These are phyloP conservation scores for Heterotis niloticus DNA, from an alignment of 2,113 vertebrate species.

Conservation along the genomic window DNA sequence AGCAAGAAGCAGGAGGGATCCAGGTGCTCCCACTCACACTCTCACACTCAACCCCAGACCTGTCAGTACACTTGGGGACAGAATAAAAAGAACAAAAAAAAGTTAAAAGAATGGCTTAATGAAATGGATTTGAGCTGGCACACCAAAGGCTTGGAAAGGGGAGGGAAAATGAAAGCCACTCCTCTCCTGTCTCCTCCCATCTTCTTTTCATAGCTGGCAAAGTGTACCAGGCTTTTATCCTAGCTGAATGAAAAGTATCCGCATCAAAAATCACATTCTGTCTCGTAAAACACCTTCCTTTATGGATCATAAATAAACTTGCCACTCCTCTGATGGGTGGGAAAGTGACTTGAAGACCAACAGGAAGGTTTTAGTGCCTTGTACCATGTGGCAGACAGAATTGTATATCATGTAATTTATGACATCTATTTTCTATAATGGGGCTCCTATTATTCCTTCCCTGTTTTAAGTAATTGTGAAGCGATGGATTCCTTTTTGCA, in stretches of 20 bases:
- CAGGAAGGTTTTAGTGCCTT: background rate
- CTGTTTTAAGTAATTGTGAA: background rate
- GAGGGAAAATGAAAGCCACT: background rate
- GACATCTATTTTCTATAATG: background rate
- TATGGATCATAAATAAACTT: conserved; percentile 21
- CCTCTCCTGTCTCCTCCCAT: background rate
- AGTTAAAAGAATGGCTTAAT: conserved; percentile 22
- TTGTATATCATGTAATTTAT: background rate
- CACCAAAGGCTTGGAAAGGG: background rate
- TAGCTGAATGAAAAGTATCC: background rate
- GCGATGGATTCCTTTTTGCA: background rate
- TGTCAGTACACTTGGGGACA: conserved; percentile 6
- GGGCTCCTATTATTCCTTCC: background rate
- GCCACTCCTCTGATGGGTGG: background rate
- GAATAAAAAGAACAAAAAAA: background rate
- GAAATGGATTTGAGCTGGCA: conserved; percentile 20
- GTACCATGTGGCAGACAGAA: background rate
- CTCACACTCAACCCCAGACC: conserved; percentile 16
- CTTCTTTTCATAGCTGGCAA: conserved; percentile 4
- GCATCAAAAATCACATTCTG: background rate
- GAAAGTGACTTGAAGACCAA: conserved; percentile 15
- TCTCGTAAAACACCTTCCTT: conserved; percentile 17
- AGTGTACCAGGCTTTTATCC: conserved; percentile 10
- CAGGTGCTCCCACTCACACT: background rate
- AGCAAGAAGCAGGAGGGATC: background rate